Evolutionary conservation across 1,140 invertebrate species (phyloP), one percentile per base, ranked within the genome.

Genomic region (Drosophila carrolli): DNA sequence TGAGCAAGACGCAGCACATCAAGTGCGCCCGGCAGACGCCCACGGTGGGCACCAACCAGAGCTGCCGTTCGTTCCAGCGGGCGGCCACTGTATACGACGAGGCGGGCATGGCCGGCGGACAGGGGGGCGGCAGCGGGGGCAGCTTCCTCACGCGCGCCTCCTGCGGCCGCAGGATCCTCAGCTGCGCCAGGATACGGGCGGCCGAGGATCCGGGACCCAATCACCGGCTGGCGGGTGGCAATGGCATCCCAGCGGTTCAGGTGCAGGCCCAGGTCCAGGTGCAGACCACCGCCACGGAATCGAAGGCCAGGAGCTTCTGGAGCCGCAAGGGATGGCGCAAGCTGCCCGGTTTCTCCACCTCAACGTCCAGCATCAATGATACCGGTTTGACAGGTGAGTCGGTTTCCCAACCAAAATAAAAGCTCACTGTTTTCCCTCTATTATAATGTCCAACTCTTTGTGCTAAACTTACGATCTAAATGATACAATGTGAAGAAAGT

Each of bases 241-340:
- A 50, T 10, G 44, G 44, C 1, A 38, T 47, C 7, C 63, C 35
- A 3, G 27, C 37, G n/a, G 35, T 19, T 2, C 41, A 44, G 32
- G 43, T 16, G 2, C 11, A 10, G 37, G 37, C 4, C 10, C 37
- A 38, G 37, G 11, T 11, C 10, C 37, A 38, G 4, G 19, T 8
- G 1, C 29, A 48, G 7, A 14, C 2, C n/a, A 56, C 75, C 23
- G 77, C 77, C 29, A 74, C 54, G 4, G 91, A 92, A 37, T 92
- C 91, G 40, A 92, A 92, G 59, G 91, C 91, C n/a, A 94, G 93
- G 56, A 94, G 94, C 40, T 95, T 95, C 81, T 95, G 95, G 94
- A 95, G 95, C 68, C 95, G 95, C 92, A 96, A 95, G 81, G 94
- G 95, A 1, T 97, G 96, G 96, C 95, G 95, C 83, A 96, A 96